These are phyloP conservation scores for Myotis yumanensis DNA, from an alignment of 2,113 vertebrate genomes.

Conservation along the genomic window DNA sequence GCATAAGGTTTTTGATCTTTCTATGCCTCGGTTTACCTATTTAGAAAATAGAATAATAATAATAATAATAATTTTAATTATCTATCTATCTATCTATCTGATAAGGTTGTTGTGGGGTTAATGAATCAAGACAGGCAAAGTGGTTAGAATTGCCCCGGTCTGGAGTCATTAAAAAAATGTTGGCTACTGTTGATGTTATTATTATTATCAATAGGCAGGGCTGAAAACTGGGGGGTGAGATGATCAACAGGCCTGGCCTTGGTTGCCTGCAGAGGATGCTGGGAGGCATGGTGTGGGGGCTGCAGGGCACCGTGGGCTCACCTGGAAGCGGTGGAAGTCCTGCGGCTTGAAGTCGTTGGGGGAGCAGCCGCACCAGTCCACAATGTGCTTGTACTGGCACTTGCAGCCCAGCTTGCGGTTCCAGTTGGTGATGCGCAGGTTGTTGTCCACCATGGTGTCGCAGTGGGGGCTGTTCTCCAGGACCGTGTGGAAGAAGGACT, in stretches of 20 bases:
- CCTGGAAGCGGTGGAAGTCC: conserved; percentile 98
- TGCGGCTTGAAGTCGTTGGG: conserved; percentile 98
- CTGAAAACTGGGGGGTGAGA: fast-evolving
- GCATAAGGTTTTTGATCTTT: background rate
- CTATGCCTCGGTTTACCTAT: background rate
- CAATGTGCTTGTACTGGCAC: conserved; percentile 99
- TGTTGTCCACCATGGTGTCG: conserved; percentile 95
- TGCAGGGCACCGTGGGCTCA: conserved; percentile 60
- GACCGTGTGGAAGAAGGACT: conserved; percentile 99
- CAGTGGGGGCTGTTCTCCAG: conserved; percentile 97
- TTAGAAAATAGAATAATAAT: background rate
- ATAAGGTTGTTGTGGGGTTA: background rate
- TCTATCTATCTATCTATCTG: too few species aligned
- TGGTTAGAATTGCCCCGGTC: fast-evolving
- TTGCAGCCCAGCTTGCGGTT: conserved; percentile 98
- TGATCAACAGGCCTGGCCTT: fast-evolving
- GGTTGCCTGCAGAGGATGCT: background rate
- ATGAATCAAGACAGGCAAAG: fast-evolving
- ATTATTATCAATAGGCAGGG: fast-evolving
- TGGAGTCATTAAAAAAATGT: fast-evolving
- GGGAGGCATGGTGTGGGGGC: fast-evolving
- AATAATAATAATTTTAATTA: background rate
- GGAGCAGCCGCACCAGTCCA: conserved; percentile 99
- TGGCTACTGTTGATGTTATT: background rate
- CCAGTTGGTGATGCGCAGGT: conserved; percentile 98